These are phyloP conservation scores for Sebastes hubbsi DNA, from an alignment of 2,797 vertebrate species.

Conservation along the genomic window DNA sequence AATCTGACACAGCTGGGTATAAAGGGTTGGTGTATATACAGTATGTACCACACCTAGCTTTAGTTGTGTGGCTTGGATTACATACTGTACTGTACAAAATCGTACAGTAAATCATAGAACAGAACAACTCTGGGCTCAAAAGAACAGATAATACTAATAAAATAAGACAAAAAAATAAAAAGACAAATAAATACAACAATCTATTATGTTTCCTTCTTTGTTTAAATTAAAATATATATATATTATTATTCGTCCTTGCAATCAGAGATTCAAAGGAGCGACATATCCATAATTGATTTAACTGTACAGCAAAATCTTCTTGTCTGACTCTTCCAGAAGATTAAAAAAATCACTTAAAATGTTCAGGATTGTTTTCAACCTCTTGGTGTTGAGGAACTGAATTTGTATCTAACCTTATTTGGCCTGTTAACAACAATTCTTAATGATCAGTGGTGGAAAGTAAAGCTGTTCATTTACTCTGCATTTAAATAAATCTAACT, in stretches of 20 bases:
- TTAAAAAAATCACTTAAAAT: not conserved
- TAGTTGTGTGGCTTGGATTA: slow-evolving; percentile 63
- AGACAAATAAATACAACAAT: not conserved
- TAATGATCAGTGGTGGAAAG: not conserved
- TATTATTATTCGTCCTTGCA: not conserved
- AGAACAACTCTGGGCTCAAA: not conserved
- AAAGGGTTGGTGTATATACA: slow-evolving; percentile 66
- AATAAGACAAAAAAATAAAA: not conserved
- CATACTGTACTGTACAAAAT: slow-evolving; percentile 19
- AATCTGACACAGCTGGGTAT: slow-evolving; percentile 76
- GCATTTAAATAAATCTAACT: not conserved
- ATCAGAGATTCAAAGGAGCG: not conserved
- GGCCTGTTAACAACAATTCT: not conserved
- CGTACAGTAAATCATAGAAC: not conserved
- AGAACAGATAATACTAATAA: not conserved
- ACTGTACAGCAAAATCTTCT: not conserved
- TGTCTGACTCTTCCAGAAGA: not conserved
- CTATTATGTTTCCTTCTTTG: not conserved
- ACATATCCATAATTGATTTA: not conserved
- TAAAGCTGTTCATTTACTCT: not conserved
- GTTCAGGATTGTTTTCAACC: not conserved
- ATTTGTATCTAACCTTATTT: not conserved
- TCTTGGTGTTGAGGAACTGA: not conserved
- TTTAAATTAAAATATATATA: not conserved
- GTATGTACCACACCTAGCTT: slow-evolving; percentile 76